Evolutionary conservation across 2,888 invertebrate species (phyloP).

Genomic region (Galeruca laticollis): DNA sequence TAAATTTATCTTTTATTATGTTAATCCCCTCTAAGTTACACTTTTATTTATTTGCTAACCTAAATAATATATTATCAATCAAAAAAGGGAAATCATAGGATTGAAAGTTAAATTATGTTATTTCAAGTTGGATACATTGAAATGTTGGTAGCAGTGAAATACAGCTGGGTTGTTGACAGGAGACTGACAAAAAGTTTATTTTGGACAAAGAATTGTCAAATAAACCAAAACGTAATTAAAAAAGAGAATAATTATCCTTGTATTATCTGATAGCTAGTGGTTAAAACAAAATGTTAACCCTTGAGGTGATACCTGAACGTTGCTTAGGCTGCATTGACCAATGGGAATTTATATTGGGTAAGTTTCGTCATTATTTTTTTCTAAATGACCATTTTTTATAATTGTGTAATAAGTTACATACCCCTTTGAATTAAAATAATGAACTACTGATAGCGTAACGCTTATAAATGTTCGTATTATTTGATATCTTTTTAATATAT

Average conservation of each 20-base stretch:
- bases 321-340: constrained; percentile 92
- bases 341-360: constrained; percentile 97
- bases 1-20: too few relatives aligned
- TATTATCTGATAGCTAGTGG: constrained; percentile 28
- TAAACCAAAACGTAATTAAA: constrained; percentile 44
- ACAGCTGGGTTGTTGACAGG: neutral
- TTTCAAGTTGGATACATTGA: neutral
- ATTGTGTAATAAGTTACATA: constrained; percentile 35
- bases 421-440: neutral
- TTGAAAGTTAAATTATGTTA: too few relatives aligned
- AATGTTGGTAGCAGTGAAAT: neutral
- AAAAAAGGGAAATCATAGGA: too few relatives aligned
- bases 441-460: constrained; percentile 20
- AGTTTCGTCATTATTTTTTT: constrained; percentile 64
- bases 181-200: constrained; percentile 44
- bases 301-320: constrained; percentile 96
- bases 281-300: constrained; percentile 84
- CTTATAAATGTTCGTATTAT: constrained; percentile 8
- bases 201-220: constrained; percentile 47
- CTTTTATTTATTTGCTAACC: too few relatives aligned
- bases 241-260: constrained; percentile 34
- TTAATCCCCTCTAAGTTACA: too few relatives aligned
- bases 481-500: neutral
- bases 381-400: constrained; percentile 40
- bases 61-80: too few relatives aligned